Base-by-base conservation (phyloP, 2,888 invertebrate genomes). In the Agelastica alni region DNA sequence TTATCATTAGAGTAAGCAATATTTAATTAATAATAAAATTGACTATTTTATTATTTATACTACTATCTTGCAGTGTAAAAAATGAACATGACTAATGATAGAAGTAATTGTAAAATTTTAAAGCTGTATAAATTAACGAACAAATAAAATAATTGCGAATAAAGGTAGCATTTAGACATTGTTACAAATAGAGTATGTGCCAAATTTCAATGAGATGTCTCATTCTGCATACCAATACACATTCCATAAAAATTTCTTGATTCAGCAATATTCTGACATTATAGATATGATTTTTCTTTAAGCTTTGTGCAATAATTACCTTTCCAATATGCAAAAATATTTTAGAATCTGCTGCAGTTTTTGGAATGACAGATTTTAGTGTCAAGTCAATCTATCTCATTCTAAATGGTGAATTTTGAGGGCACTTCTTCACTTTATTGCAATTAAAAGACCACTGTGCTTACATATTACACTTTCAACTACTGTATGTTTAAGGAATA, bases 171-270 rank as follows among this genome's bases (percentile, higher is more conserved):
- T 48, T 43, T 18, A 26, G 26, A 18, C 36, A 43, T 42, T 47
- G 31, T 46, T 53, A 39, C 10, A 42, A 5, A 62, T 32, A 45
- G 70, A 66, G 63, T 71, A 73, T 74, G 74, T 74, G 74, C 74
- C 74, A 75, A 74, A 74, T 75, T 73, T 69, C 71, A 67, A 70
- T 71, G 70, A 70, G 68, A 70, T 69, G 68, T 72, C 70, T 70
- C 71, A 70, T 69, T 72, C 67, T 59, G 66, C 73, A 74, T 74
- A 70, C 74, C 73, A 72, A 56, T 62, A 64, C 64, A 44, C 70
- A 72, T 72, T 73, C 70, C 68, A 71, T 68, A 66, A 65, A 67
- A 70, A 68, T 56, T 56, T 54, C 14, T 43, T 43, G 63, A 32
- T 26, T 34, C 34, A 36, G 43, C 45, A 49, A 39, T 18, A 48